Evolutionary conservation across 2,888 invertebrate genomes (phyloP), one percentile per base, ranked within the genome.

Genomic region (Apoda limacodes): DNA sequence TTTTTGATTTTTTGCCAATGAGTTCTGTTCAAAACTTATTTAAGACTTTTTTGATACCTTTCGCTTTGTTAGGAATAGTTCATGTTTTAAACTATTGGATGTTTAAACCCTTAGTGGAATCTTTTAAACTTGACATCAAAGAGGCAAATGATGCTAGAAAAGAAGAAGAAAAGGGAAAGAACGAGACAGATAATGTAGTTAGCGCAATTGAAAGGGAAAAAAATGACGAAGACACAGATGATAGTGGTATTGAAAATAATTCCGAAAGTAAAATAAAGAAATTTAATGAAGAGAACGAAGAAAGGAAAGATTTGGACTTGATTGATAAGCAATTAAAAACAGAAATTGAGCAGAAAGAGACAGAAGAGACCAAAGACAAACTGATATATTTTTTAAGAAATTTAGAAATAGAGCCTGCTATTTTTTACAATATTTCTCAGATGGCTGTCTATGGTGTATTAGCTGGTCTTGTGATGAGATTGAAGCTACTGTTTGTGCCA

Each of bases 401-500:
- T 39, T 48, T 72, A 35, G 36, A 45, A 5, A 45, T 84, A 22
- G 86, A 87, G 23, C 72, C 85, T 9, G 83, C 83, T 1, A 56
- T 86, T 17, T 81, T 88, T 31, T 94, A 90, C 57, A 89, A 88
- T 56, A 60, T 89, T 14, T 70, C 88, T 6, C 93, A 93, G 55
- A 76, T 88, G 63, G 64, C 80, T 19, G 88, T 88, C 20, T 94
- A 88, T 59, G 82, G 84, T 2, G 52, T 85, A 0, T 88, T 92
- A 88, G 90, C 92, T n/a, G 55, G 72, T 2, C 59, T 92, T 7
- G 84, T 93, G 5, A 92, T 92, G 90, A 69, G 93, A 9, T 58
- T 93, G 25, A 92, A 93, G 52, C 58, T 92, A 29, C 85, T 93
- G 46, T 85, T 90, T 60, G 88, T 89, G 1, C 90, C 92, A 0